These are phyloP conservation scores for Invenusta paracnida DNA, from an alignment of 2,888 invertebrate genomes.

Conservation along the genomic window DNA sequence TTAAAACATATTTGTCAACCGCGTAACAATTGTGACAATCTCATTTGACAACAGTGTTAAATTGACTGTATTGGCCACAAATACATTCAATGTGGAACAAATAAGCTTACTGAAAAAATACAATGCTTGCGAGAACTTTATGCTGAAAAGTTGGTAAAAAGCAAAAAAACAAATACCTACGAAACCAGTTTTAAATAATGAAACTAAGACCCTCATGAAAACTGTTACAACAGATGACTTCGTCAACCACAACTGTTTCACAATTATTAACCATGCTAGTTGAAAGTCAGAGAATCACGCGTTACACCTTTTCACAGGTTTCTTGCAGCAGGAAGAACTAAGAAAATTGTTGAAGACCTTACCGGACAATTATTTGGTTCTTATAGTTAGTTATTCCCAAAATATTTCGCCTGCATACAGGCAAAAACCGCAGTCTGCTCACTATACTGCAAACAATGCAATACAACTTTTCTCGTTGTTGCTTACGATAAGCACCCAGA, in stretches of 20 bases:
- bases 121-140: background rate
- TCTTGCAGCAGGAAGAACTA: background rate
- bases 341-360: background rate
- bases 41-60: background rate
- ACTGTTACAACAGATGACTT: background rate
- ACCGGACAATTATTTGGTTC: background rate
- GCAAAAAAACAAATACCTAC: background rate
- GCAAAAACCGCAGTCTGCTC: background rate
- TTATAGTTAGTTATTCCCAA: background rate
- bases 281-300: too few relatives aligned
- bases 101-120: background rate
- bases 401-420: background rate
- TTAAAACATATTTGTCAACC: background rate
- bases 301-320: background rate
- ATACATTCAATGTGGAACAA: background rate
- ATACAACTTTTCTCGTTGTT: background rate
- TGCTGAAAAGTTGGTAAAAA: background rate
- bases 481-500: background rate
- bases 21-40: background rate
- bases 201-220: background rate
- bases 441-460: background rate
- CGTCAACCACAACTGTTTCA: too few relatives aligned
- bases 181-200: background rate
- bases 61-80: background rate
- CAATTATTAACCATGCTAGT: too few relatives aligned